Base-by-base conservation (phyloP, 2,113 vertebrate genomes). In the Salvelinus alpinus region DNA sequence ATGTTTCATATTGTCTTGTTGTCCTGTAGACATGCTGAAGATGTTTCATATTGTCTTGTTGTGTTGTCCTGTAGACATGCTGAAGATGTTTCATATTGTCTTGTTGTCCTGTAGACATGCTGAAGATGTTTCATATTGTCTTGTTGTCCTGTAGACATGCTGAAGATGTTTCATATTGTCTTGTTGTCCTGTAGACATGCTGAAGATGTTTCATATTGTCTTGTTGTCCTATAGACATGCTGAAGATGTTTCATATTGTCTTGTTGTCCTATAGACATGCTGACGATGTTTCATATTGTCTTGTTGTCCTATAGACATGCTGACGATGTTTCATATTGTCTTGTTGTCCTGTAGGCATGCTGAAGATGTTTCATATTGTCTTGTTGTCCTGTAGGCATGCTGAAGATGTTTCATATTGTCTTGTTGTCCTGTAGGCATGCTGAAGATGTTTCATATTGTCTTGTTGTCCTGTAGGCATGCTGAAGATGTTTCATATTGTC, bases 201-300 rank as follows among this genome's bases (percentile, higher is more conserved):
- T 31, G 31, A 31, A 31, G 48, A 13, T 51, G 48, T 14, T 3
- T 51, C 9, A 51, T 14, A 51, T 34, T 72, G 64, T 71, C 34
- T 8, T 84, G n/a, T 79, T 57, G 86, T 60, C 65, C 29, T 0
- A 22, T 25, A 90, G 96, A 94, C 65, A 85, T 95, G 93, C 81
- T 96, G 89, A 97, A 98, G 90, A 95, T 96, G 95, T 98, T 99
- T 86, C 96, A 99, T 88, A 98, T 99, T 82, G 31, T 31, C 31
- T 1, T 31, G 29, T 31, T 31, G 29, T 31, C 5, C 5, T 31
- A 0, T 31, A 31, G 5, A 1, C 31, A 31, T 31, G 31, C 5
- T 31, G 31, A 31, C 1, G 47, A 12, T 51, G 47, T 51, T 2
- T 51, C 9, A 51, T 14, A 51, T 34, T 72, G 64, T 71, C 25